Conservation (phyloP, 1,140 invertebrate species). For the Berghia stephanieae region DNA sequence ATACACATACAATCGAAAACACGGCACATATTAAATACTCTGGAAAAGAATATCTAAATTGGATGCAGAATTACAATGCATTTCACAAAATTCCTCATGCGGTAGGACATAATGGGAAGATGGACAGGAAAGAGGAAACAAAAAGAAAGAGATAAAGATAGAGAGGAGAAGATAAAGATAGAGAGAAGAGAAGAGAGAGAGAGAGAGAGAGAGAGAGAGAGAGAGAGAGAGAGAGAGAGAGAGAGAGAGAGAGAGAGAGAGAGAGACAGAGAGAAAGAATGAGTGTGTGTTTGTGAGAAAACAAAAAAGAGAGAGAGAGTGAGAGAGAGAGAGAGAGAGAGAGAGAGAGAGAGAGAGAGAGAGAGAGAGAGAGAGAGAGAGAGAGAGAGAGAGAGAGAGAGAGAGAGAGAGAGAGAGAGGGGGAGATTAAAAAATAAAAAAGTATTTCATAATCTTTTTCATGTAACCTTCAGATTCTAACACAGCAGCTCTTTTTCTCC, state of each 20-base stretch:
- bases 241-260: too few relatives aligned
- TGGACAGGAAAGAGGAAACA: too few relatives aligned
- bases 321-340: not conserved
- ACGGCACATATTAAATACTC: too few relatives aligned
- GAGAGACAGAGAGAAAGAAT: not conserved
- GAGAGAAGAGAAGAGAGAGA: not conserved
- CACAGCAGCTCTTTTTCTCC: conserved; percentile 94
- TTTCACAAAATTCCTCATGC: too few relatives aligned
- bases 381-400: not conserved
- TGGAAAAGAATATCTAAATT: too few relatives aligned
- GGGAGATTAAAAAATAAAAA: not conserved
- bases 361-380: not conserved
- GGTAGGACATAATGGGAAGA: too few relatives aligned
- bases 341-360: not conserved
- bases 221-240: too few relatives aligned
- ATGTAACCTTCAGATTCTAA: conserved; percentile 92
- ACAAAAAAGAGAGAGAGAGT: not conserved
- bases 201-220: too few relatives aligned
- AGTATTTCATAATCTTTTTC: not conserved
- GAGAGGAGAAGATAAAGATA: not conserved
- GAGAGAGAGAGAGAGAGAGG: conserved; percentile 1
- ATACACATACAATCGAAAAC: too few relatives aligned
- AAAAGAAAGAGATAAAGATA: too few relatives aligned
- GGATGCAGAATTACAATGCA: too few relatives aligned
- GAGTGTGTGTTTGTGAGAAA: not conserved